phyloP scores from a whole-genome alignment of 2,113 vertebrate genomes.

The Phainopepla nitens region DNA sequence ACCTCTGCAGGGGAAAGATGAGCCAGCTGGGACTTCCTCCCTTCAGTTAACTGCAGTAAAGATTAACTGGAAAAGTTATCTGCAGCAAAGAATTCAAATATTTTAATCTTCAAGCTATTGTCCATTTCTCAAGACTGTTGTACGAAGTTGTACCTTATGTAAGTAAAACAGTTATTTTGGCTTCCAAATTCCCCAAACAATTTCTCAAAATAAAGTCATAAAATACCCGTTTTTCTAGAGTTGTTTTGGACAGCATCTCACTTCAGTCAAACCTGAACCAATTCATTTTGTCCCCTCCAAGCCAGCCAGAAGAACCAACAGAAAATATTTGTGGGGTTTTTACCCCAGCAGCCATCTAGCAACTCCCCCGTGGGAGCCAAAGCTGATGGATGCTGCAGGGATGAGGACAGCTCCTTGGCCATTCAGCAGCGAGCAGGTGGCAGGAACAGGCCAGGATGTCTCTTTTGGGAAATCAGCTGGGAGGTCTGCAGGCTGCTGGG shows the following conservation, averaged over 20 bases:
- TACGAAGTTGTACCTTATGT: neutral
- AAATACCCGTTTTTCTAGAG: accelerated
- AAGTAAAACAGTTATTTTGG: neutral
- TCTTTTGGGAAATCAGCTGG: neutral
- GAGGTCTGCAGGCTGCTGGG: neutral
- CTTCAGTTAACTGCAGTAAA: neutral
- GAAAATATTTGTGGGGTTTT: neutral
- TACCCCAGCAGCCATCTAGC: neutral
- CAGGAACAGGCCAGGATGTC: neutral
- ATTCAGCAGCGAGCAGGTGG: neutral
- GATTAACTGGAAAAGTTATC: neutral
- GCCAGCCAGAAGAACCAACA: neutral
- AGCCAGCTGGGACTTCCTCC: neutral
- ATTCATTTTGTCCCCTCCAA: neutral
- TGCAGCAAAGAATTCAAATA: neutral
- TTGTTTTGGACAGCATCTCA: neutral
- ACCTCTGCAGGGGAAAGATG: neutral
- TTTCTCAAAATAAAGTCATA: neutral
- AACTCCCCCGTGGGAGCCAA: neutral
- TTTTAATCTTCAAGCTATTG: neutral
- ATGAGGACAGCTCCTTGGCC: neutral
- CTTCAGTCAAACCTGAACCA: neutral
- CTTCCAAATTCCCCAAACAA: neutral
- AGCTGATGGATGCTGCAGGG: accelerated
- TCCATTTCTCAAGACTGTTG: neutral